Percentiles rank a stretch among this genome's conserved stretches.
Evolutionary conservation across 2,888 invertebrate genomes (phyloP).

Genomic region (Pterostichus madidus): DNA sequence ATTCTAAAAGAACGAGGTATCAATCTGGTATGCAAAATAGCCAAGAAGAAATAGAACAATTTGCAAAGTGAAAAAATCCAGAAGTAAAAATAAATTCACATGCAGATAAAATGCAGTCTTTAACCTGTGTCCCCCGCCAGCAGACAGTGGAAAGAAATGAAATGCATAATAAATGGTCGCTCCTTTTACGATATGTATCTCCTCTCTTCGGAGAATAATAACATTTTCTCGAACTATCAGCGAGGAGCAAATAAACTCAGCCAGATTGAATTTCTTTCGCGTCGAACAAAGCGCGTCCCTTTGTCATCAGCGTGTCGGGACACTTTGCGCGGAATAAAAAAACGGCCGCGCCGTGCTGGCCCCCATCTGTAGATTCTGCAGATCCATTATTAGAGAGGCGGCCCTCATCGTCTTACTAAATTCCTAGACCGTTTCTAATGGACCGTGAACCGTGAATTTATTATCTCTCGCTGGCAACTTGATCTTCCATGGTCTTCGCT

Average conservation of each 20-base stretch:
- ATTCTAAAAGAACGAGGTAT: too few species aligned
- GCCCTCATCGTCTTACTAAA: conserved; percentile 59
- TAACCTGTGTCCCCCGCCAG: not conserved
- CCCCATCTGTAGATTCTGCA: conserved; percentile 43
- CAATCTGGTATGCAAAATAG: too few species aligned
- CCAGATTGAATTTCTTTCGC: conserved; percentile 54
- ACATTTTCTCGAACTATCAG: conserved; percentile 56
- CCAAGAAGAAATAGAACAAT: too few species aligned
- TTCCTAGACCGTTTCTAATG: conserved; percentile 58
- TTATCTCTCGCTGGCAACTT: conserved; percentile 47
- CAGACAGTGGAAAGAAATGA: conserved; percentile 31
- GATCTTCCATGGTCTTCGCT: conserved; percentile 19
- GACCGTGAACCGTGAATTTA: conserved; percentile 58
- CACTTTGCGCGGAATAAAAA: conserved; percentile 51
- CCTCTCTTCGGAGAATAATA: conserved; percentile 50
- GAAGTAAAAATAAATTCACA: conserved; percentile 37
- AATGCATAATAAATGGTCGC: conserved; percentile 58
- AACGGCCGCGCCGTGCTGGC: not conserved
- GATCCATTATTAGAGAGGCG: conserved; percentile 51
- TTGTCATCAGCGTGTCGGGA: conserved; percentile 55
- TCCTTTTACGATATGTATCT: conserved; percentile 52
- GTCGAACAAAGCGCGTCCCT: conserved; percentile 52
- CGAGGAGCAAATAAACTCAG: conserved; percentile 54
- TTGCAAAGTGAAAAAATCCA: not conserved
- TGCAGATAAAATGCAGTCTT: conserved; percentile 34